phyloP scores from a whole-genome alignment of 2,113 vertebrate genomes.

The Python bivittatus region DNA sequence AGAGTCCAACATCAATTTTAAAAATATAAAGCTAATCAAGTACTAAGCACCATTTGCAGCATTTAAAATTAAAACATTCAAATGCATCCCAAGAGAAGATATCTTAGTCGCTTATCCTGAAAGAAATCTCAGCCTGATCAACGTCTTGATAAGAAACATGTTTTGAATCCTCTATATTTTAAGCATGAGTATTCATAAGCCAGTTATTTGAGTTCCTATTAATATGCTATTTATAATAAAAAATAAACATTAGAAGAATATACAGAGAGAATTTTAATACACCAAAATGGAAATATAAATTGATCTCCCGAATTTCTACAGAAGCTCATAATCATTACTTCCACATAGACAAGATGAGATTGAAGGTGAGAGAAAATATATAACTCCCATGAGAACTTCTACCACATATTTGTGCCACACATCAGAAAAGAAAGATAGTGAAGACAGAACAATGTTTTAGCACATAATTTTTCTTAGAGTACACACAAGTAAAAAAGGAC shows the following conservation, averaged over 20 bases:
- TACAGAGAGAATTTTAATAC: slow-evolving; percentile 27
- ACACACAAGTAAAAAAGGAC: slow-evolving; percentile 6
- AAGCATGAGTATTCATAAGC: slow-evolving; percentile 27
- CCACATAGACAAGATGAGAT: neutral
- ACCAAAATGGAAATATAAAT: slow-evolving; percentile 30
- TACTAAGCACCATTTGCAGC: neutral
- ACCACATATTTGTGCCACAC: slow-evolving; percentile 22
- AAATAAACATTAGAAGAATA: slow-evolving; percentile 20
- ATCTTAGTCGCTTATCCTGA: neutral
- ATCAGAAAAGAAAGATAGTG: slow-evolving; percentile 12
- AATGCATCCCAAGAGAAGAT: neutral
- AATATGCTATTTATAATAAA: neutral
- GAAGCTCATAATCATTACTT: neutral
- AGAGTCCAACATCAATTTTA: neutral
- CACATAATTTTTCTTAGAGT: neutral
- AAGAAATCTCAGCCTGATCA: neutral
- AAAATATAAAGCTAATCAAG: neutral
- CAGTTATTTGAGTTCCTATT: neutral
- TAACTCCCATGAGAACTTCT: slow-evolving; percentile 4
- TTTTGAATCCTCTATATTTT: neutral
- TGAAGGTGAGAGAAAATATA: slow-evolving; percentile 29
- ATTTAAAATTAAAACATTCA: neutral
- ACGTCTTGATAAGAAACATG: neutral
- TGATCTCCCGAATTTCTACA: slow-evolving; percentile 24
- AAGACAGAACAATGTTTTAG: slow-evolving; percentile 7